Base-by-base conservation (phyloP, 1,140 invertebrate genomes). In the Bombus affinis region DNA sequence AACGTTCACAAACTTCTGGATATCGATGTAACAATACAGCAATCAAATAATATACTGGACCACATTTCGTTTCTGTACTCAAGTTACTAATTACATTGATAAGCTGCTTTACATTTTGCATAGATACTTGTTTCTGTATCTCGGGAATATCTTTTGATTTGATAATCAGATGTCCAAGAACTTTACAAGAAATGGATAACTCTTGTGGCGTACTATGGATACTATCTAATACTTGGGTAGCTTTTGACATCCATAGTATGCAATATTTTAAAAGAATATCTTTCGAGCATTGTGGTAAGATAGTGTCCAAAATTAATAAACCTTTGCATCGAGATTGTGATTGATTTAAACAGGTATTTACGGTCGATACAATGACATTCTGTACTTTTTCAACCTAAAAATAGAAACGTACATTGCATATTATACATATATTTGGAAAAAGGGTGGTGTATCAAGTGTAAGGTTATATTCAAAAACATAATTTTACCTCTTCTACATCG, bases 81-180 rank as follows among this genome's bases (percentile, higher is more conserved):
- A 93, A 88, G 76, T 91, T 92, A 3, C 47, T 76, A 28, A 94
- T 85, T 8, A 84, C 42, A 62, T 86, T 87, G 32, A 94, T n/a
- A 1, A 94, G 42, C 47, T 93, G 92, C 77, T 94, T 95, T 0
- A 95, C 87, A 82, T 89, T 91, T 86, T 94, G 93, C 88, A 92
- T 90, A 0, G 94, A 94, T 44, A 95, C 83, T 42, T 92, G 89
- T 83, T 94, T 94, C 0, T 93, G 92, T 57, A 94, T 35, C 62
- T 94, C 94, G 0, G 91, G 79, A 22, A 94, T 90, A 42, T 91
- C 79, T 78, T 93, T 94, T 22, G 85, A 90, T 2, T 12, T 12
- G 32, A 82, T 76, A 6, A 94, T 81, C 53, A 94, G 79, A 47
- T 37, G 71, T 32, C 90, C 88, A 13, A 93, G 74, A 35, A 92